Base-by-base conservation (phyloP, 1,140 invertebrate species). In the Monochamus saltuarius region DNA sequence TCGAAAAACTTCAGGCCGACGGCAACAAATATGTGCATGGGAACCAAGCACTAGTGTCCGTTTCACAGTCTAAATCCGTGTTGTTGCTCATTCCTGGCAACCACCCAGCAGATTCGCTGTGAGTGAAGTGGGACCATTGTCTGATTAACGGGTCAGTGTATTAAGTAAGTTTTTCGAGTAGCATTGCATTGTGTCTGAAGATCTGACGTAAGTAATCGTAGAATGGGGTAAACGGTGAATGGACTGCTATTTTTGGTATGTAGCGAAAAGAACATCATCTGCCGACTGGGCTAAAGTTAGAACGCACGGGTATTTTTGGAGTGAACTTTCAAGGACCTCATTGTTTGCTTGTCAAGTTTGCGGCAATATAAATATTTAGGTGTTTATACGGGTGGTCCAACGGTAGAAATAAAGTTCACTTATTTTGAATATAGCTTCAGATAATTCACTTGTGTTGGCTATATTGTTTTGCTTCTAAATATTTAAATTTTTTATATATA, bases 11-110 rank as follows among this genome's bases (percentile, higher is more conserved):
- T 3, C 22, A 29, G 6, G 22, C 6, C 22, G 49, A 51, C 49
- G 29, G 36, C 22, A 51, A 51, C 49, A 51, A 51, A 51, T 51
- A 51, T 51, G 49, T 13, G 49, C 49, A 51, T 51, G 49, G 22
- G 19, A 37, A 51, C 49, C 10, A 51, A 4, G n/a, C 14, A 16
- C 49, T 16, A 35, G 49, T 35, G 35, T 35, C n/a, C 49, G 36
- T 51, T 38, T 22, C 49, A 51, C 34, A 51, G 36, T 51, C 49
- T 51, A 51, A 51, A 51, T 51, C 36, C 14, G 49, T 51, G 36
- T 9, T 13, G 10, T 47, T 47, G 45, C 11, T 47, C 45, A 47
- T 35, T 14, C n/a, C 29, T 51, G 49, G 49, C 49, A n/a, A 17
- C 13, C 10, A 1, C 13, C 49, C 49, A 52, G 47, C 50, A 39